Base-by-base conservation (phyloP, 2,797 vertebrate genomes). In the Xerus rutilus region DNA sequence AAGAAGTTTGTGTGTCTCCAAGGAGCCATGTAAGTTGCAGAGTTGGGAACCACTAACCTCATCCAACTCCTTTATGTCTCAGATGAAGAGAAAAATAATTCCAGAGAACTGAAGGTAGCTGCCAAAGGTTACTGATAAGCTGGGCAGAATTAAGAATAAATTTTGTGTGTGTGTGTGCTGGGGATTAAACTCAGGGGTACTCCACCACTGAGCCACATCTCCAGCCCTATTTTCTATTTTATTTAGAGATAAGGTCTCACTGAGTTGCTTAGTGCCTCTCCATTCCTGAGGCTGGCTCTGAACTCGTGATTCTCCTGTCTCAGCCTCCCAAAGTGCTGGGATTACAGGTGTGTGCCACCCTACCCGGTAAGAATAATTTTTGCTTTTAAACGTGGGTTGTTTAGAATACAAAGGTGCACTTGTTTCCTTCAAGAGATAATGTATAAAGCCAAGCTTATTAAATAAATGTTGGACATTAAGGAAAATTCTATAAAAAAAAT, bases 371-470 rank as follows among this genome's bases (percentile, higher is more conserved):
- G 87, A 91, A 43, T 57, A 77, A 84, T 67, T 74, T 93, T 86
- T 94, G 72, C 83, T 85, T 96, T 96, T 93, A 93, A 89, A 94
- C 17, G n/a, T 30, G n/a, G 72, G 32, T 54, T 95, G 70, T 78
- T 91, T 89, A 92, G 52, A 94, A 87, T 62, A 96, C 89, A 92
- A 95, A 95, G 77, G 88, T 87, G 39, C 8, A 18, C 47, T 93
- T 95, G 87, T 96, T 96, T 96, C 87, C 89, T 89, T 81, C 30
- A 93, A 86, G 92, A 93, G 92, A 86, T 74, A 93, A 95, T 13
- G 47, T 83, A 35, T 74, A 94, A 97, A 88, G 59, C 23, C 64
- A 92, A 97, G 45, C 59, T 62, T 91, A 79, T 74, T 84, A 85
- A 93, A 90, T 73, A 52, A 82, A 23, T 23, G 49, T 45, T 86